These are phyloP conservation scores for Mobula birostris DNA, from an alignment of 2,113 vertebrate genomes.

Conservation along the genomic window DNA sequence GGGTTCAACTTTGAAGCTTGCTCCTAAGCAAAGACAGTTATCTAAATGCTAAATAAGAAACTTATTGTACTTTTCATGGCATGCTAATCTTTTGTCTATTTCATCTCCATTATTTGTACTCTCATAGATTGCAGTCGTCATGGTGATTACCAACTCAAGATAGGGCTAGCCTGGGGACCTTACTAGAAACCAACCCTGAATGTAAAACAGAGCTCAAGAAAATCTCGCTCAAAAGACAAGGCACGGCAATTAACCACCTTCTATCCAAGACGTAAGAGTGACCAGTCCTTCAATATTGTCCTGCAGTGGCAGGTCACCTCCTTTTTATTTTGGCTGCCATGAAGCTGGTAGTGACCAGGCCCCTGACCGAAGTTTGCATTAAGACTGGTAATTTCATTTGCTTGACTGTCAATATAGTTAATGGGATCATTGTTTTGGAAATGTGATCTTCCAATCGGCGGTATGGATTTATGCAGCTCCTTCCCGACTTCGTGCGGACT, in stretches of 20 bases:
- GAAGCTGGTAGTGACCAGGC: slow-evolving; percentile 40
- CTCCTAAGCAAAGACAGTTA: slow-evolving; percentile 95
- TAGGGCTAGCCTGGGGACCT: slow-evolving; percentile 58
- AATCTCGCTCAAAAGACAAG: slow-evolving; percentile 42
- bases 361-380: slow-evolving; percentile 40
- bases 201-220: slow-evolving; percentile 55
- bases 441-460: slow-evolving; percentile 37
- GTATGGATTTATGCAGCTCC: background rate
- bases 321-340: slow-evolving; percentile 37
- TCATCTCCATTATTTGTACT: slow-evolving; percentile 88
- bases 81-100: slow-evolving; percentile 99
- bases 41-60: slow-evolving; percentile 99
- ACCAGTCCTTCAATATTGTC: slow-evolving; percentile 43
- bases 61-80: slow-evolving; percentile 98
- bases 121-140: slow-evolving; percentile 81
- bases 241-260: slow-evolving; percentile 45
- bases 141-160: slow-evolving; percentile 85
- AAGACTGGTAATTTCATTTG: slow-evolving; percentile 42
- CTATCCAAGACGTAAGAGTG: slow-evolving; percentile 39
- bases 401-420: slow-evolving; percentile 40
- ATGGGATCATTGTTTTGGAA: slow-evolving; percentile 38
- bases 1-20: slow-evolving; percentile 99
- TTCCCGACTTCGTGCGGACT: background rate
- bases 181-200: slow-evolving; percentile 53
- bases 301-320: slow-evolving; percentile 36